phyloP scores from a whole-genome alignment of 2,797 vertebrate genomes.

The Vipera ursinii region DNA sequence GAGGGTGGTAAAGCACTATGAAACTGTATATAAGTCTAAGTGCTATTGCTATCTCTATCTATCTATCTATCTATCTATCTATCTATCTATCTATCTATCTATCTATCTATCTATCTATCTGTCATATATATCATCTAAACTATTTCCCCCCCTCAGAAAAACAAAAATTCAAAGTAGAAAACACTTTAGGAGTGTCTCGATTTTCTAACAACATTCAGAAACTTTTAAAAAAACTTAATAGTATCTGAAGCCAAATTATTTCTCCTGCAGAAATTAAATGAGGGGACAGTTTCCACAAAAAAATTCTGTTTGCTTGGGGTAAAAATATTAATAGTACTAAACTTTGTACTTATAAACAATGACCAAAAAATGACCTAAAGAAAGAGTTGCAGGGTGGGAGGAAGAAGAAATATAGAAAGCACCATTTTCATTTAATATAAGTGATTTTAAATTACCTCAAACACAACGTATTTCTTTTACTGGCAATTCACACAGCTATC shows the following conservation, averaged over 20 bases:
- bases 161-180: not conserved
- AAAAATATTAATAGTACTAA: not conserved
- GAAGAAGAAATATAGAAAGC: not conserved
- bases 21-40: too few relatives aligned
- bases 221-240: slow-evolving; percentile 5
- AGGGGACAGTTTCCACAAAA: not conserved
- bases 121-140: not conserved
- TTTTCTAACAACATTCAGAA: not conserved
- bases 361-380: not conserved
- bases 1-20: too few relatives aligned
- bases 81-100: too few relatives aligned
- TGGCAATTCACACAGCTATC: slow-evolving; percentile 27
- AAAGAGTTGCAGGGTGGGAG: not conserved
- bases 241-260: not conserved
- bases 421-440: slow-evolving; percentile 35
- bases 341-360: slow-evolving; percentile 1
- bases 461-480: slow-evolving; percentile 20
- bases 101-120: too few relatives aligned
- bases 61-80: not conserved
- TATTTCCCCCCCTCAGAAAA: not conserved
- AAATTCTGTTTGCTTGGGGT: not conserved
- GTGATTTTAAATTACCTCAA: slow-evolving; percentile 29
- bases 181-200: not conserved
- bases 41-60: not conserved
- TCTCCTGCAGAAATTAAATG: slow-evolving; percentile 10